Percentiles rank a stretch among this genome's conserved stretches.
phyloP scores from a whole-genome alignment of 2,888 invertebrate species.

The Orgyia antiqua region DNA sequence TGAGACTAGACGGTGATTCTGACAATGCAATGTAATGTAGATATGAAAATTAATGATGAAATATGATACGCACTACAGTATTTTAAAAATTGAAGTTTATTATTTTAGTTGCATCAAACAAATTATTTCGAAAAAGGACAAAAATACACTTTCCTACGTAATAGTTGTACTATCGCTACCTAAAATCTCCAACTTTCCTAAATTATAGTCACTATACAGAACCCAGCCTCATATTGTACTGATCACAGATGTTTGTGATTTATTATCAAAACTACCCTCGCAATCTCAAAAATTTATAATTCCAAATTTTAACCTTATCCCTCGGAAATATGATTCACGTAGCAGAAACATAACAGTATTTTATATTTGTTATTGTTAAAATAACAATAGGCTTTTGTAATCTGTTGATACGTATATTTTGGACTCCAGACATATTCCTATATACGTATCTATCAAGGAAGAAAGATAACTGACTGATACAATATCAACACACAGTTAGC shows the following conservation, averaged over 20 bases:
- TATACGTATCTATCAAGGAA: not conserved
- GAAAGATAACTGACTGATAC: not conserved
- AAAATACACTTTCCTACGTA: too few relatives aligned
- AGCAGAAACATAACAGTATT: not conserved
- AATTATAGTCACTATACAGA: constrained; percentile 8
- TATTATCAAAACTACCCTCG: constrained; percentile 9
- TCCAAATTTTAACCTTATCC: constrained; percentile 2
- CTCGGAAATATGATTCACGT: not conserved
- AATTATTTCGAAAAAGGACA: too few relatives aligned
- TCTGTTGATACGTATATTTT: not conserved
- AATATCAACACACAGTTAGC: not conserved
- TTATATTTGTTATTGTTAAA: not conserved
- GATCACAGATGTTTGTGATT: constrained; percentile 38
- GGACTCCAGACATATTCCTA: not conserved
- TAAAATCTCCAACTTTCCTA: not conserved
- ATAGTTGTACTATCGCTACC: not conserved
- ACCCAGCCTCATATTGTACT: constrained; percentile 23
- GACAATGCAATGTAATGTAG: too few relatives aligned
- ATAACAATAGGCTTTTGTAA: not conserved
- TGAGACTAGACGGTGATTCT: too few relatives aligned
- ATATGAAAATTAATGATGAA: too few relatives aligned
- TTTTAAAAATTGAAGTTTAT: too few relatives aligned
- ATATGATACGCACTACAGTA: too few relatives aligned
- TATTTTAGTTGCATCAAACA: too few relatives aligned
- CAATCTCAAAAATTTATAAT: not conserved